Conservation (phyloP, 2,113 vertebrate genomes). For the Pollimyrus isidori region DNA sequence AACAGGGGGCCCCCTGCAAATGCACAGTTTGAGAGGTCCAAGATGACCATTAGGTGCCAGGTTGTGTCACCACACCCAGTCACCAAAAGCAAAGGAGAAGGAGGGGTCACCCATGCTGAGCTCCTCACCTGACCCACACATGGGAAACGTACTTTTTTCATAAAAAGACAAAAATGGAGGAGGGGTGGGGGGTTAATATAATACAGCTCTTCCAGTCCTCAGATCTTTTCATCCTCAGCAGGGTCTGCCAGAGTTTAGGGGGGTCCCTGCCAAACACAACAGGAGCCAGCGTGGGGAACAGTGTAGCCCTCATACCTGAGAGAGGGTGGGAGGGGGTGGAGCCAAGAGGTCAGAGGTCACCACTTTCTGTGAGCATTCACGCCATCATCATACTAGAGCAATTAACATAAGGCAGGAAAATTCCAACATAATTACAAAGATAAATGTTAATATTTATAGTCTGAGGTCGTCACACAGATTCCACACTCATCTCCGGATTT, state of each 20-base stretch:
- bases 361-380: background rate
- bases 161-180: background rate
- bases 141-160: background rate
- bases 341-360: background rate
- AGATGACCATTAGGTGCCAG: constrained; percentile 31
- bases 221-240: constrained; percentile 42
- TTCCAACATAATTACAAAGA: background rate
- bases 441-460: background rate
- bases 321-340: background rate
- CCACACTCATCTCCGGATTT: background rate
- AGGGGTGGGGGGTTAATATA: constrained; percentile 16
- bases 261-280: constrained; percentile 43
- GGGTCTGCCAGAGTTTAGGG: constrained; percentile 54
- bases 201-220: constrained; percentile 33
- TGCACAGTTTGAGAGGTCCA: background rate
- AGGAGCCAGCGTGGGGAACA: constrained; percentile 11
- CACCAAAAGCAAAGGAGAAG: background rate
- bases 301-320: constrained; percentile 9
- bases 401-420: background rate
- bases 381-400: background rate
- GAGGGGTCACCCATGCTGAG: background rate
- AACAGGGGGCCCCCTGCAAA: background rate
- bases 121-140: background rate
- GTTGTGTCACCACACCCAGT: constrained; percentile 18
- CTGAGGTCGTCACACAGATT: background rate